phyloP scores from a whole-genome alignment of 2,888 invertebrate genomes.

The Eristalis arbustorum region DNA sequence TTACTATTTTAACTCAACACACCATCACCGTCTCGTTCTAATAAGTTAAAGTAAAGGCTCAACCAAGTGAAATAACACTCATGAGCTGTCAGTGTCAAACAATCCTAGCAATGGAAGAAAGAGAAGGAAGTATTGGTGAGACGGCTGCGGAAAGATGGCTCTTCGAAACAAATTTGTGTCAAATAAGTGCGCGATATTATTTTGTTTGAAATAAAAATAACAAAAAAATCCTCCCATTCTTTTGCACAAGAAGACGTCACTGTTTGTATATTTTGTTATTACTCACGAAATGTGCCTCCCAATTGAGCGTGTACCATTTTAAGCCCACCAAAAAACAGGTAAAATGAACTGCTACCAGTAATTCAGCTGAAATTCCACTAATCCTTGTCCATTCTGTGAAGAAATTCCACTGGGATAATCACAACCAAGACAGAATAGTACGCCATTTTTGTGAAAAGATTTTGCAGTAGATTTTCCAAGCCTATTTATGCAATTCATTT shows the following conservation, averaged over 20 bases:
- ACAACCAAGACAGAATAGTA: conserved; percentile 38
- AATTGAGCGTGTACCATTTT: conserved; percentile 34
- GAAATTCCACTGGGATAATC: conserved; percentile 61
- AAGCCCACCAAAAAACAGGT: conserved; percentile 48
- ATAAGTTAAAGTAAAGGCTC: background rate
- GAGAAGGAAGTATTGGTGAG: conserved; percentile 25
- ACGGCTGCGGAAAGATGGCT: conserved; percentile 35
- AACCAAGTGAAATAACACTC: conserved; percentile 11
- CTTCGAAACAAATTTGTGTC: conserved; percentile 61
- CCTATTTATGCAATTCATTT: conserved; percentile 15
- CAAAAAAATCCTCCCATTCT: conserved; percentile 33
- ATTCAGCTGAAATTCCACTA: conserved; percentile 15
- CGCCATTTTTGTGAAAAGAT: conserved; percentile 63
- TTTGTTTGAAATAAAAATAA: conserved; percentile 62
- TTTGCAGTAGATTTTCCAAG: conserved; percentile 9
- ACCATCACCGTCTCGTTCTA: conserved; percentile 15
- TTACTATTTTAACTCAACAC: conserved; percentile 34
- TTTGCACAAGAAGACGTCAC: background rate
- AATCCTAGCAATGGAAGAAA: background rate
- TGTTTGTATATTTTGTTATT: conserved; percentile 39
- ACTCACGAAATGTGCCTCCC: conserved; percentile 45
- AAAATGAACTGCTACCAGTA: conserved; percentile 2
- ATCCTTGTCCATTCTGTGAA: conserved; percentile 49
- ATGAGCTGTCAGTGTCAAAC: conserved; percentile 52
- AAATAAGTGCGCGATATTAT: conserved; percentile 66